Conservation (phyloP, 2,113 vertebrate species). For the Dermatemys mawii region DNA sequence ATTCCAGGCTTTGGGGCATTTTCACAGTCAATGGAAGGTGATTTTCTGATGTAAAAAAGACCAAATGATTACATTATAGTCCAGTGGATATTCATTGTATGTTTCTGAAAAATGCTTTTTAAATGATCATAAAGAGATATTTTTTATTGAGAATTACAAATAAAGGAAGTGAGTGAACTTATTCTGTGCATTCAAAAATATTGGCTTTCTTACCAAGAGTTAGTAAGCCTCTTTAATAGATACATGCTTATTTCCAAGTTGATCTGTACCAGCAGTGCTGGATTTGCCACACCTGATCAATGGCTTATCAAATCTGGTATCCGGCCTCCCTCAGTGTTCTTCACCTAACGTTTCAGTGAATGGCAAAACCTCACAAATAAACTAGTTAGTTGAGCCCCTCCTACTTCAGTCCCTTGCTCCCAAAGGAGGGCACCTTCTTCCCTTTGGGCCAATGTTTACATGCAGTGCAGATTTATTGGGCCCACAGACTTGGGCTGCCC, state of each 20-base stretch:
- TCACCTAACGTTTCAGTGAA: neutral
- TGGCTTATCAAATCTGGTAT: neutral
- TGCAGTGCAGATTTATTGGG: neutral
- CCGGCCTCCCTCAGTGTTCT: neutral
- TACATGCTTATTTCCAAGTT: neutral
- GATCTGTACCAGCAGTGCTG: neutral
- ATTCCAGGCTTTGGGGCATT: constrained; percentile 12
- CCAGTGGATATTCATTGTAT: neutral
- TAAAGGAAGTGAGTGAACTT: neutral
- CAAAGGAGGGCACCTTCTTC: neutral
- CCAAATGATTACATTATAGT: neutral
- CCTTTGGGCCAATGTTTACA: neutral
- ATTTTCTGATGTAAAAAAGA: constrained; percentile 2
- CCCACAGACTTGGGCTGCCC: neutral
- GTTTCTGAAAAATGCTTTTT: neutral
- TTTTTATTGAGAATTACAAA: neutral
- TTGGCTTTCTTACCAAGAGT: neutral
- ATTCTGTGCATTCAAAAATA: neutral
- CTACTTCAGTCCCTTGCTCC: neutral
- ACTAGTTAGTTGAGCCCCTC: neutral
- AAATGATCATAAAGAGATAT: neutral
- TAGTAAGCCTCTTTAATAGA: neutral
- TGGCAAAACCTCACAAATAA: neutral
- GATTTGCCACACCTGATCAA: neutral
- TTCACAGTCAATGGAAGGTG: neutral